Percentiles rank a stretch among this genome's conserved stretches.
phyloP scores from a whole-genome alignment of 2,888 invertebrate genomes.

The Sinelater perroti region DNA sequence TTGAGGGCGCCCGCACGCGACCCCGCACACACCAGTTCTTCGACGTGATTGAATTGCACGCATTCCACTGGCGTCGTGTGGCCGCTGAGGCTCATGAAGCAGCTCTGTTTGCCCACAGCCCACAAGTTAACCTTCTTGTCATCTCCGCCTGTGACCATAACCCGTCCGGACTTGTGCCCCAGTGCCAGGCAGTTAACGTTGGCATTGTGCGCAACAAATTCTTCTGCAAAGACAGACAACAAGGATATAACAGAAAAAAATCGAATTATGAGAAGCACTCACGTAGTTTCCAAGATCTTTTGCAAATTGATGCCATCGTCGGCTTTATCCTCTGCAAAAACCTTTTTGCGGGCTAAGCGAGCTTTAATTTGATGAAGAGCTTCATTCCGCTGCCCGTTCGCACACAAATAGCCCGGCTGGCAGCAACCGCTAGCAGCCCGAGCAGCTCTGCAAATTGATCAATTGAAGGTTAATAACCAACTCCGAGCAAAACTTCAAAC shows the following conservation, averaged over 20 bases:
- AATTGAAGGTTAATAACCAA: slow-evolving; percentile 33
- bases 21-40: slow-evolving; percentile 94
- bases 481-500: slow-evolving; percentile 36
- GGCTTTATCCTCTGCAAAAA: slow-evolving; percentile 14
- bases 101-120: slow-evolving; percentile 94
- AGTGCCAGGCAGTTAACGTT: slow-evolving; percentile 89
- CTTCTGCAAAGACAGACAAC: slow-evolving; percentile 68
- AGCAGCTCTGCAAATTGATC: slow-evolving; percentile 34
- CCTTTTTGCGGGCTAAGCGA: slow-evolving; percentile 42
- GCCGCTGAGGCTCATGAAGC: slow-evolving; percentile 94
- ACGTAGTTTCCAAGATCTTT: slow-evolving; percentile 87
- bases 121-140: slow-evolving; percentile 97
- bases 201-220: slow-evolving; percentile 86
- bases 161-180: slow-evolving; percentile 90
- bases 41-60: slow-evolving; percentile 92
- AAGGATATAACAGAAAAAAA: slow-evolving; percentile 14
- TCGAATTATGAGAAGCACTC: slow-evolving; percentile 61
- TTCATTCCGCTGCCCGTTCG: slow-evolving; percentile 47
- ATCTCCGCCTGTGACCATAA: slow-evolving; percentile 93
- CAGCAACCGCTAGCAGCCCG: slow-evolving; percentile 3
- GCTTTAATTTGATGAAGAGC: slow-evolving; percentile 52
- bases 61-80: slow-evolving; percentile 95
- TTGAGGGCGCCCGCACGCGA: slow-evolving; percentile 93
- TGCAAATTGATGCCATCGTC: slow-evolving; percentile 59
- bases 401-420: slow-evolving; percentile 7